These are phyloP conservation scores for Dynastes tityus DNA, from an alignment of 2,888 invertebrate species.

Conservation along the genomic window DNA sequence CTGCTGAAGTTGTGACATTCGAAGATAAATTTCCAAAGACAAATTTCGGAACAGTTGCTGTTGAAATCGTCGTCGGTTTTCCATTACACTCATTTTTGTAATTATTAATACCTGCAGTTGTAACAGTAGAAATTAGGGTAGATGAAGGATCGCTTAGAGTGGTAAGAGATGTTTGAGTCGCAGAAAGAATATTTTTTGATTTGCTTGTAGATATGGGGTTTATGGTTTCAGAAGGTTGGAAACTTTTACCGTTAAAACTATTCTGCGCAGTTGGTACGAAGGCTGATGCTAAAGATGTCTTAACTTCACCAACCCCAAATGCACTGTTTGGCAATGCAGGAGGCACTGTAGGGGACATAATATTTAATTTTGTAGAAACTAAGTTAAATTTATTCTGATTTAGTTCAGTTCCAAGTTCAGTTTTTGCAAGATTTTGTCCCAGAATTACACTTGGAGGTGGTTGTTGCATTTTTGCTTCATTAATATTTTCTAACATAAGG, in stretches of 20 bases:
- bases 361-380: constrained; percentile 9
- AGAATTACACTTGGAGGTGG: not conserved
- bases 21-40: not conserved
- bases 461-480: not conserved
- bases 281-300: constrained; percentile 47
- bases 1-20: not conserved
- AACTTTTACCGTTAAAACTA: constrained; percentile 30
- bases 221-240: constrained; percentile 4
- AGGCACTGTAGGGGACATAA: not conserved
- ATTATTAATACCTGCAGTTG: not conserved
- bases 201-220: constrained; percentile 20
- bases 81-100: not conserved
- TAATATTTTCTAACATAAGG: not conserved
- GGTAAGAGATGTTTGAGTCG: not conserved
- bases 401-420: not conserved
- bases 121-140: not conserved
- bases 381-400: not conserved
- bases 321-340: not conserved
- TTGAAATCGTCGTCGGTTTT: not conserved
- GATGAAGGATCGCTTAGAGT: constrained; percentile 34
- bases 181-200: constrained; percentile 10
- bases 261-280: constrained; percentile 53
- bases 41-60: not conserved
- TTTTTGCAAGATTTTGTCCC: not conserved
- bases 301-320: constrained; percentile 31